Conservation (phyloP, 2,888 invertebrate species). For the Meliscaeva auricollis region DNA sequence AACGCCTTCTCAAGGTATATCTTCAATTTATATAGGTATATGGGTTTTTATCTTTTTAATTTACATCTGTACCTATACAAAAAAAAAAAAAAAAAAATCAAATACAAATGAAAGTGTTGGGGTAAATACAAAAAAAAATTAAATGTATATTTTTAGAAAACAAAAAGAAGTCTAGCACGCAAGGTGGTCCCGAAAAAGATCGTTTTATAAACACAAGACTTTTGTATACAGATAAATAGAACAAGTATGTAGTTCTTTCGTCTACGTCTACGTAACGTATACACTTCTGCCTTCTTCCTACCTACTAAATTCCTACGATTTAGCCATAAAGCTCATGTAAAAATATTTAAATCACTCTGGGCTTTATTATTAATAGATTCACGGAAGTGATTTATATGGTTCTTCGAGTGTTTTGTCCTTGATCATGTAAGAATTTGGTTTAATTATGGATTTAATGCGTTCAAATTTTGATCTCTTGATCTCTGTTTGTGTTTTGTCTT, state of each 20-base stretch:
- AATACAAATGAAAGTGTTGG: slow-evolving; percentile 18
- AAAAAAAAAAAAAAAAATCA: neutral
- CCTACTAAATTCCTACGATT: neutral
- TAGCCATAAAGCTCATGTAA: slow-evolving; percentile 44
- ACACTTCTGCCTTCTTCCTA: no score
- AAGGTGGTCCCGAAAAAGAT: slow-evolving; percentile 68
- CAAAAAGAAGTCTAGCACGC: slow-evolving; percentile 62
- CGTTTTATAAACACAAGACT: slow-evolving; percentile 45
- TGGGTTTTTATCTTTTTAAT: slow-evolving; percentile 2
- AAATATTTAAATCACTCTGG: slow-evolving; percentile 55
- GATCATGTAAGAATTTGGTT: slow-evolving; percentile 51
- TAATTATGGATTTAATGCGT: slow-evolving; percentile 45
- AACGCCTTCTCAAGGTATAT: slow-evolving; percentile 1
- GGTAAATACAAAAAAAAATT: neutral
- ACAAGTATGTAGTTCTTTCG: neutral
- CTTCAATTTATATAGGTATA: no score
- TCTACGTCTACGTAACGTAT: no score
- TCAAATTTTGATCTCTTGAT: slow-evolving; percentile 20
- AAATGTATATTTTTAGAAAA: slow-evolving; percentile 58
- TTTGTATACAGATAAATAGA: neutral
- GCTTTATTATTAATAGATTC: slow-evolving; percentile 44
- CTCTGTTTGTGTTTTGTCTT: neutral
- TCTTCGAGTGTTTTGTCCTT: slow-evolving; percentile 60
- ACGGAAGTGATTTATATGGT: slow-evolving; percentile 60
- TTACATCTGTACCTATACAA: slow-evolving; percentile 21